Evolutionary conservation across 1,140 invertebrate species (phyloP).

Genomic region (Reticulitermes speratus): DNA sequence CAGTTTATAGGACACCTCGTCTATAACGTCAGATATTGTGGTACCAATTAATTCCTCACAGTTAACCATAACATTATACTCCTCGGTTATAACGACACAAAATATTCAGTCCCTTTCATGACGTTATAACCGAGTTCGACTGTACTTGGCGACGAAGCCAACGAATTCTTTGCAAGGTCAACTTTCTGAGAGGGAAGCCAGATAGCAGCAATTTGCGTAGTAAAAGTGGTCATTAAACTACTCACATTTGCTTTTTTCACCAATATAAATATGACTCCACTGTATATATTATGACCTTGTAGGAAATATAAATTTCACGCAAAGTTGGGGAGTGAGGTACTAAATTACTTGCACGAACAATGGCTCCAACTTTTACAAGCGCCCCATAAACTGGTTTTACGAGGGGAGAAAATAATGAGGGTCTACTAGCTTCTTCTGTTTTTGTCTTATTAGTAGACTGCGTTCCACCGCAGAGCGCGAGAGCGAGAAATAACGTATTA

Average conservation of each 20-base stretch:
- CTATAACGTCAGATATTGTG: too few relatives aligned
- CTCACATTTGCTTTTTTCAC: neutral
- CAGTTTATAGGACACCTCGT: too few relatives aligned
- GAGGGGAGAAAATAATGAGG: neutral
- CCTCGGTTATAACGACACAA: too few relatives aligned
- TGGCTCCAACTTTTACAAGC: neutral
- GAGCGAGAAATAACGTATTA: neutral
- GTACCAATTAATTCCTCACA: too few relatives aligned
- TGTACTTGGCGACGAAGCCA: too few relatives aligned
- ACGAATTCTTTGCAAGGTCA: too few relatives aligned
- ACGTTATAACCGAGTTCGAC: too few relatives aligned
- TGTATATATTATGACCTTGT: neutral
- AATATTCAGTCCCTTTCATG: too few relatives aligned
- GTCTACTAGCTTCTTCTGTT: neutral
- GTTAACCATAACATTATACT: too few relatives aligned
- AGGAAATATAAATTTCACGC: neutral
- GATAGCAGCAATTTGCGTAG: neutral
- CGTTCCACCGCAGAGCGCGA: too few relatives aligned
- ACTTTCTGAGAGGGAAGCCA: too few relatives aligned
- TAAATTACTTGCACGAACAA: neutral
- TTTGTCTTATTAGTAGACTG: too few relatives aligned
- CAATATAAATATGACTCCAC: neutral
- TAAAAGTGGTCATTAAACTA: neutral
- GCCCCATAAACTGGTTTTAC: neutral
- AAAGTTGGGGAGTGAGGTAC: neutral